These are phyloP conservation scores for Hyperopisus bebe DNA, from an alignment of 2,113 vertebrate genomes.

Conservation along the genomic window DNA sequence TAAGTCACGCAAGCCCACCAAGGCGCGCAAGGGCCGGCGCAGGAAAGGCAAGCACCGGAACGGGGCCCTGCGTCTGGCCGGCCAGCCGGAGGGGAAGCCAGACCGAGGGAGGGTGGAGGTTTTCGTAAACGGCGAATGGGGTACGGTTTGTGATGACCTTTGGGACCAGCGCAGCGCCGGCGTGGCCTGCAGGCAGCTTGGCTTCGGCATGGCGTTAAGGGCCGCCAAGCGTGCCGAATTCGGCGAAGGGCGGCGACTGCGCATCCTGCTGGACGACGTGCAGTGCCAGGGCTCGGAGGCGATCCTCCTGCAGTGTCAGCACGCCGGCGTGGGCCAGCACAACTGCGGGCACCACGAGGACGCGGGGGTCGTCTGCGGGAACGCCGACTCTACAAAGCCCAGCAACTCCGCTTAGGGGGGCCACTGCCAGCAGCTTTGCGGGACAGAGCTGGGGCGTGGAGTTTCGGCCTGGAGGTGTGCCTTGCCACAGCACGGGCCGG, in stretches of 20 bases:
- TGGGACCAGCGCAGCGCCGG: conserved; percentile 64
- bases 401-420: neutral
- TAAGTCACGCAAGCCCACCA: conserved; percentile 27
- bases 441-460: conserved; percentile 13
- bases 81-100: conserved; percentile 31
- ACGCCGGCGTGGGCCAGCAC: conserved; percentile 64
- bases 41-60: conserved; percentile 52
- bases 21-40: conserved; percentile 39
- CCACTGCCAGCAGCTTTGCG: neutral
- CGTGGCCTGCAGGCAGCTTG: conserved; percentile 85
- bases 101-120: conserved; percentile 78
- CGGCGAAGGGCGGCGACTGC: conserved; percentile 67
- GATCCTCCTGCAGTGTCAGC: conserved; percentile 73
- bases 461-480: neutral
- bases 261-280: conserved; percentile 81
- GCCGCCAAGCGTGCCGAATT: conserved; percentile 77
- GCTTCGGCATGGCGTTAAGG: conserved; percentile 63
- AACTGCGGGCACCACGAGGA: conserved; percentile 87
- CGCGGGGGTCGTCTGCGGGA: conserved; percentile 77
- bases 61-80: conserved; percentile 67
- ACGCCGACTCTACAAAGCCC: conserved; percentile 21
- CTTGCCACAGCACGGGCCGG: neutral
- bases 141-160: conserved; percentile 83
- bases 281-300: conserved; percentile 70
- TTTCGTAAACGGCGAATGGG: conserved; percentile 69